Base-by-base conservation (phyloP, 1,140 invertebrate species). In the Leptonema lineaticorne region DNA sequence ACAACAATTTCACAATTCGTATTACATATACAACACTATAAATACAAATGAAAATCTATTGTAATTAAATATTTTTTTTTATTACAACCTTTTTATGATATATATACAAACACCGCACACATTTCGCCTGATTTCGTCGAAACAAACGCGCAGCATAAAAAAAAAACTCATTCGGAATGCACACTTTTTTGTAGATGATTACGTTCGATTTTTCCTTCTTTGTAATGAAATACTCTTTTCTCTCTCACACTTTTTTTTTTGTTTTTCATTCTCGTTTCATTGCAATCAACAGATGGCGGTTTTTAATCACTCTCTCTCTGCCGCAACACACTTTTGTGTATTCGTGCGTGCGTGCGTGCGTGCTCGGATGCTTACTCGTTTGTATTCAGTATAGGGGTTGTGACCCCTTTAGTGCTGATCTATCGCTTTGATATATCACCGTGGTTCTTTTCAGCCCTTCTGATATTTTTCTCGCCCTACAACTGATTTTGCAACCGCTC, bases 251-350 rank as follows among this genome's bases (percentile, higher is more conserved):
- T 24, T 24, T 53, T 26, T 11, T 53, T 26, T 53, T 41, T 41
- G 37, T 33, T 22, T 11, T 26, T 4, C 37, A 45, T 45, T 45
- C 26, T 56, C 22, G 28, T 60, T 60, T 24, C 30, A 64, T 64
- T 26, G 41, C 62, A 64, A 64, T 64, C 41, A 64, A 50, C 62
- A 41, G 46, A 64, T 64, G 62, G 37, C 45, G 62, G 22, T 50
- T 64, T 64, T 64, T 64, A 64, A 64, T 64, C 62, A 64, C 62
- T 62, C 33, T 14, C 14, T 11, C 26, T 26, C 8, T 22, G 18
- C 53, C 11, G 7, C 7, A 56, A 7, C 6, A 11, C 16, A 41
- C 37, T 4, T 11, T 2, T 41, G 37, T 41, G 16, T 41, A 16
- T 41, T 4, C 50, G 22, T 24, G 22, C 1, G 50, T 50, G 20